These are phyloP conservation scores for Pachyramphus minor DNA, from an alignment of 2,113 vertebrate genomes.

Conservation along the genomic window DNA sequence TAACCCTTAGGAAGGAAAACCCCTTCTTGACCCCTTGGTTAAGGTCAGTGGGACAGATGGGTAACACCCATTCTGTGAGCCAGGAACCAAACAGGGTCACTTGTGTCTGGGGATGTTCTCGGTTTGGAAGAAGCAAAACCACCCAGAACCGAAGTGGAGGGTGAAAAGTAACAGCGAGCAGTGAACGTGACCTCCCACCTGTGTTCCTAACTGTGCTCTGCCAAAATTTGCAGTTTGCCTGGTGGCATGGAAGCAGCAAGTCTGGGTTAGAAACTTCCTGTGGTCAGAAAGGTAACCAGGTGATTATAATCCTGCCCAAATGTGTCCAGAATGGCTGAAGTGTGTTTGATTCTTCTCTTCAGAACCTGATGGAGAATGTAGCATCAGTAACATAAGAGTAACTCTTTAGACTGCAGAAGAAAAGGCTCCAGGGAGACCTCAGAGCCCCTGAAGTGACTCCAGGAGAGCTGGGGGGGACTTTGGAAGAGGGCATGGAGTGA, in stretches of 20 bases:
- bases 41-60: not conserved
- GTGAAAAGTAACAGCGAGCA: not conserved
- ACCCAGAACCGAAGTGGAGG: not conserved
- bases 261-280: not conserved
- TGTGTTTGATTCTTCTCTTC: not conserved
- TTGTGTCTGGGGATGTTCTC: not conserved
- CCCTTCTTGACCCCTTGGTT: not conserved
- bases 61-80: not conserved
- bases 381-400: not conserved
- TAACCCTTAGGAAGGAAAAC: not conserved
- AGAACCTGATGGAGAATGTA: not conserved
- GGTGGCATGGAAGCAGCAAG: not conserved
- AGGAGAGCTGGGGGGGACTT: not conserved
- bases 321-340: not conserved
- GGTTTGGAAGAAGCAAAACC: not conserved
- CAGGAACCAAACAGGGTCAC: not conserved
- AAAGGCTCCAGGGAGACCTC: not conserved
- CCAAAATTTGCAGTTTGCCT: not conserved
- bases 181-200: not conserved
- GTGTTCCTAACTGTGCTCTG: not conserved
- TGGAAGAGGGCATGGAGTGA: not conserved
- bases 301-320: rapidly evolving
- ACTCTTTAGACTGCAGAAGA: not conserved
- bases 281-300: not conserved
- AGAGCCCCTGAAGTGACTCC: not conserved